phyloP scores from a whole-genome alignment of 1,140 invertebrate genomes.

The Hypothenemus hampei region DNA sequence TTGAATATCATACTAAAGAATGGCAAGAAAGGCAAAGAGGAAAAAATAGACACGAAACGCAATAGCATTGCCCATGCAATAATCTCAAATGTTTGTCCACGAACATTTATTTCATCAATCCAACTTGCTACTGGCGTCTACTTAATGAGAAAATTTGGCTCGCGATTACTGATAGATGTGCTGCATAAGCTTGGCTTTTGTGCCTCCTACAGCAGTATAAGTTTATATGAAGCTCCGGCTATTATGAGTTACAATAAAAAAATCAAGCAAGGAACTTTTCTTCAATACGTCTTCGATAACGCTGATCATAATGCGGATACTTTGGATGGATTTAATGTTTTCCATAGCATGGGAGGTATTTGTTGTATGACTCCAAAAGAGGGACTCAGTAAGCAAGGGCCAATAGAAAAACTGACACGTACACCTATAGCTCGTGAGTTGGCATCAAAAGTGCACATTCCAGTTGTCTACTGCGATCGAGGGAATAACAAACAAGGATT shows the following conservation, averaged over 20 bases:
- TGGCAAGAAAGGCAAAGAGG: constrained; percentile 34
- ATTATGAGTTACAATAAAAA: constrained; percentile 25
- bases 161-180: constrained; percentile 28
- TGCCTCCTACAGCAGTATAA: constrained; percentile 33
- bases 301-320: constrained; percentile 38
- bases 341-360: constrained; percentile 29
- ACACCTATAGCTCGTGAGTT: no score
- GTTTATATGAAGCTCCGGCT: constrained; percentile 34
- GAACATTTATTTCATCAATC: constrained; percentile 35
- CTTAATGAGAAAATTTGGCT: constrained; percentile 34
- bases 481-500: no score
- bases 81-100: constrained; percentile 31
- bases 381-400: not conserved
- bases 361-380: not conserved
- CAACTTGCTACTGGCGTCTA: constrained; percentile 25
- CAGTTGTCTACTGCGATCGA: no score
- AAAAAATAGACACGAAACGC: constrained; percentile 40
- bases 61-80: constrained; percentile 36
- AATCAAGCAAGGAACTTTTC: constrained; percentile 25
- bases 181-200: constrained; percentile 36
- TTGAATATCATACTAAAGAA: constrained; percentile 38
- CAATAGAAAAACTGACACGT: constrained; percentile 21
- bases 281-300: constrained; percentile 43
- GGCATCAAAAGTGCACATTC: no score
- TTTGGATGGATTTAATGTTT: constrained; percentile 29